Base-by-base conservation (phyloP, 23 tunicate species). In the Clavelina lepadiformis region DNA sequence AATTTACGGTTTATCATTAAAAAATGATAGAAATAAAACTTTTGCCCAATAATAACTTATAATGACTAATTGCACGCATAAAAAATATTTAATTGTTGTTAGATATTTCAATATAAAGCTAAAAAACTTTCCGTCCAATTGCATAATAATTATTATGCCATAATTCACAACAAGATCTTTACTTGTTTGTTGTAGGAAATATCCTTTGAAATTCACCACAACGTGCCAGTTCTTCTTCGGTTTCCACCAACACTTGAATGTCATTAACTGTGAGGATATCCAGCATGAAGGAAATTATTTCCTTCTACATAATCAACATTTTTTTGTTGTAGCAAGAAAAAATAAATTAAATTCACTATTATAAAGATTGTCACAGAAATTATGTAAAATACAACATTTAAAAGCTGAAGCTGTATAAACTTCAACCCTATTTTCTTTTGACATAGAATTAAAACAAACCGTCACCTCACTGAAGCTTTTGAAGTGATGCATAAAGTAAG, bases 401-500 rank as follows among this genome's bases (percentile, higher is more conserved):
- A 44, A 44, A 44, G 50, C 18, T 44, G 13, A 13, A 44, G 18
- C 18, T 44, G 18, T 44, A 13, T n/a, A n/a, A n/a, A n/a, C n/a
- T n/a, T 44, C 50, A 44, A 11, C 50, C 13, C 15, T 18, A 18
- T 11, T 44, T 44, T 13, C 13, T 44, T 13, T 44, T 18, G 50
- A 44, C n/a, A n/a, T n/a, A n/a, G n/a, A n/a, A n/a, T n/a, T n/a
- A n/a, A n/a, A n/a, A n/a, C n/a, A n/a, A n/a, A n/a, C n/a, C n/a
- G n/a, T n/a, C n/a, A 87, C 96, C 87, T 87, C 86, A 38, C 73
- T 72, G 54, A 80, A 55, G 8, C 61, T 73, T 38, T 87, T 87
- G 61, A 56, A 65, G 50, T 87, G 82, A 44, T 78, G 96, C 11
- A 87, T 82, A 54, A 87, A 87, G 54, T 79, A 80, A 15, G 87